Base-by-base conservation (phyloP, 2,888 invertebrate species). In the Hemicrepidius hirtus region DNA sequence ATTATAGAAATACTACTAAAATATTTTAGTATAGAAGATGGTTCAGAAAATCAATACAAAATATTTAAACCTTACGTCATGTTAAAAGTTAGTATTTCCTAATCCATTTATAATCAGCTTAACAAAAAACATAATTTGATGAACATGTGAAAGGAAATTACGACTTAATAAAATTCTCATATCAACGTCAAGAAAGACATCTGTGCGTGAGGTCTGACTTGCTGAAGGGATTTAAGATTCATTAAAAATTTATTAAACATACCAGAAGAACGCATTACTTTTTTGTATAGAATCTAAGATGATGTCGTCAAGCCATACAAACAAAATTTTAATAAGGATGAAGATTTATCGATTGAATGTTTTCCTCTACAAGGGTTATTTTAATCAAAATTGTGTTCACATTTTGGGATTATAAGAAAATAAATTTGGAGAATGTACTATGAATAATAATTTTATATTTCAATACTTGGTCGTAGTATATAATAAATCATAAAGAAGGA, bases 201-300 rank as follows among this genome's bases (percentile, higher is more conserved):
- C 37, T 50, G 40, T 57, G 41, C 64, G 53, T 65, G 55, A 66
- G 66, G 24, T 55, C 41, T 40, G 20, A 28, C n/a, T 66, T 57
- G 28, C 7, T 44, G 66, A 55, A 57, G 44, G 55, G 66, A 66
- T 66, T 66, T 64, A 63, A 63, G 63, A 63, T 44, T 49, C 60
- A 60, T 60, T 63, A 64, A 64, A 62, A 64, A 64, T 64, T 64
- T 64, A 64, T 64, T 64, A 50, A 64, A 50, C 64, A 49, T 50
- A 46, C 46, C 44, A 44, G 28, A 32, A 46, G 13, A 46, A 16
- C 62, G 46, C 21, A 62, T 46, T 62, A 46, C 46, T 46, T 62
- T 62, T 62, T 41, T 59, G 35, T 28, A 28, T 53, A 18, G 18
- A 24, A 24, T 53, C n/a, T 53, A 28, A 53, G 32, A 53, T 13